Evolutionary conservation across 2,888 invertebrate genomes (phyloP).

Genomic region (Napeogenes inachia): DNA sequence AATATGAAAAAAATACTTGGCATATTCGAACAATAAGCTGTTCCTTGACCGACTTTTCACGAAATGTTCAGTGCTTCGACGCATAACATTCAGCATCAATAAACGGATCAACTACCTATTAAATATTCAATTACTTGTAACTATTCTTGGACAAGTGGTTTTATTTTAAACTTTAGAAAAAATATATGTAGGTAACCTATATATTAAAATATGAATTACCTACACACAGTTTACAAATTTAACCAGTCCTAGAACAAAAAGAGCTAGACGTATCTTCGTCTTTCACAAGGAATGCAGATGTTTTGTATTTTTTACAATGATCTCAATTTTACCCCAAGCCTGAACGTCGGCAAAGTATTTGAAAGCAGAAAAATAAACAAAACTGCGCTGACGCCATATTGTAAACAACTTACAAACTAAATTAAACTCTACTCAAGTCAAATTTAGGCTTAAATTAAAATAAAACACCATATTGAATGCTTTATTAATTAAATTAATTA

Average conservation of each 20-base stretch:
- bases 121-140: too few species aligned
- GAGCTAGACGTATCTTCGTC: slow-evolving; percentile 13
- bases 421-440: slow-evolving; percentile 26
- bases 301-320: slow-evolving; percentile 32
- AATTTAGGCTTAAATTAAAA: slow-evolving; percentile 28
- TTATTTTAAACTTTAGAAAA: too few species aligned
- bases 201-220: background rate
- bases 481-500: slow-evolving; percentile 43
- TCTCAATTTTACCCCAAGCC: slow-evolving; percentile 49
- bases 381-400: slow-evolving; percentile 62
- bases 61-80: too few species aligned
- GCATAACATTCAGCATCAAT: too few species aligned
- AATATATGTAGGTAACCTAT: background rate
- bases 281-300: slow-evolving; percentile 15
- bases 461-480: slow-evolving; percentile 30
- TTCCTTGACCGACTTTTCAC: too few species aligned
- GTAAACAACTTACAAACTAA: slow-evolving; percentile 34
- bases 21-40: too few species aligned
- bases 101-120: too few species aligned
- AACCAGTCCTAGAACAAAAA: slow-evolving; percentile 9
- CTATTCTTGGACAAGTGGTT: too few species aligned
- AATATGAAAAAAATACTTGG: too few species aligned
- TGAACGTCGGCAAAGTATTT: slow-evolving; percentile 50
- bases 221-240: slow-evolving; percentile 1
- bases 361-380: slow-evolving; percentile 63